Evolutionary conservation across 2,113 vertebrate genomes (phyloP).

Genomic region (Taurulus bubalis): DNA sequence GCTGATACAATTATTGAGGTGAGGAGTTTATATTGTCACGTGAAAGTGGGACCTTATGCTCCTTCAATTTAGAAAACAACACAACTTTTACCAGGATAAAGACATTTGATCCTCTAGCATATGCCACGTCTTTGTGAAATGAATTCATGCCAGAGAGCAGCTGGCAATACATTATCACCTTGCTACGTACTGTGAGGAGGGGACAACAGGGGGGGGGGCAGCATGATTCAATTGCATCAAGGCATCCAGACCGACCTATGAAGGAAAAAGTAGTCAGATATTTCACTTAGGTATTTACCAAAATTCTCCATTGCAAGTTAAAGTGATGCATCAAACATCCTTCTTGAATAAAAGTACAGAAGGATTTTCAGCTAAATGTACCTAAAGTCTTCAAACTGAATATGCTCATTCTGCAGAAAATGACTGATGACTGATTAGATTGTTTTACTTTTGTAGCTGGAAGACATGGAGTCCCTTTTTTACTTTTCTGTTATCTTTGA

Average conservation of each 20-base stretch:
- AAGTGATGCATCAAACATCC: neutral
- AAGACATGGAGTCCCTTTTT: neutral
- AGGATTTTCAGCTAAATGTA: neutral
- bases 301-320: neutral
- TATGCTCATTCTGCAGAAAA: neutral
- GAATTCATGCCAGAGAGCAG: slow-evolving; percentile 66
- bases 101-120: slow-evolving; percentile 74
- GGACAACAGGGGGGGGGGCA: neutral
- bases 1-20: slow-evolving; percentile 83
- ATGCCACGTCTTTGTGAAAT: slow-evolving; percentile 66
- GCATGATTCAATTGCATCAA: neutral
- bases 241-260: neutral
- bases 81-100: slow-evolving; percentile 70
- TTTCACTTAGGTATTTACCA: neutral
- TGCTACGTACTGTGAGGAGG: slow-evolving; percentile 6
- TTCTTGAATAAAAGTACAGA: neutral
- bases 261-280: neutral
- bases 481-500: neutral
- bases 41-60: slow-evolving; percentile 81
- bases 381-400: neutral
- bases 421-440: neutral
- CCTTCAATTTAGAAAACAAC: slow-evolving; percentile 74
- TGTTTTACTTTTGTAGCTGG: neutral
- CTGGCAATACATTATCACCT: slow-evolving; percentile 64
- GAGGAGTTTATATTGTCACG: slow-evolving; percentile 68